phyloP scores from a whole-genome alignment of 2,113 vertebrate genomes.

The Plecturocebus donacophilus region DNA sequence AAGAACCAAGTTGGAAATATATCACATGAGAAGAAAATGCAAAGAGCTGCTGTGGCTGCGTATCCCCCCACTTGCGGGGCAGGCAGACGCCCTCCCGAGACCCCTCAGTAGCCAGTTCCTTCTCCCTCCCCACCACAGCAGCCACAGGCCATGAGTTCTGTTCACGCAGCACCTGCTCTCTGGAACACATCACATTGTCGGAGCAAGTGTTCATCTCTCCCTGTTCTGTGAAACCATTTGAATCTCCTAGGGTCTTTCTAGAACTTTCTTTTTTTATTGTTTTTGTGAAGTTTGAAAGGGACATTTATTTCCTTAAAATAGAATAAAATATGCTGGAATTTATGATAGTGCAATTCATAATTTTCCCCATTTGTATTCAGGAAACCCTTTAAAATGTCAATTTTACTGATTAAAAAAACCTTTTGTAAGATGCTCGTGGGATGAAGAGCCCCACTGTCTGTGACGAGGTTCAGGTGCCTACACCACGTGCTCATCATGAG shows the following conservation, averaged over 20 bases:
- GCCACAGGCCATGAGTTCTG: background rate
- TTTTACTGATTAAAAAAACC: background rate
- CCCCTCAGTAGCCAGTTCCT: fast-evolving
- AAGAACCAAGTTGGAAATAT: too few species aligned
- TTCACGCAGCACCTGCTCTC: background rate
- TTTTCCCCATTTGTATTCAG: background rate
- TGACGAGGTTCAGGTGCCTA: fast-evolving
- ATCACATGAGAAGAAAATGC: too few species aligned
- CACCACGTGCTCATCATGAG: fast-evolving
- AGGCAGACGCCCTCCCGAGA: background rate
- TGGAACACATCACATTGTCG: background rate
- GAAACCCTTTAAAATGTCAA: background rate
- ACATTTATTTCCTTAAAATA: background rate
- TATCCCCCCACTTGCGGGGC: too few species aligned
- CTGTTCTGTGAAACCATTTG: background rate
- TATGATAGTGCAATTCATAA: background rate
- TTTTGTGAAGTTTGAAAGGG: background rate
- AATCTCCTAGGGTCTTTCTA: background rate
- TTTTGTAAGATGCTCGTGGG: background rate
- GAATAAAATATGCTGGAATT: background rate
- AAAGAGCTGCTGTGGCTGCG: too few species aligned
- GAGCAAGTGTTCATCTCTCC: background rate
- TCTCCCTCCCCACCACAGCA: background rate
- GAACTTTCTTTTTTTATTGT: background rate
- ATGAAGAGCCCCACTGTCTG: fast-evolving